Percentiles rank a stretch among this genome's conserved stretches.
phyloP scores from a whole-genome alignment of 2,113 vertebrate species.

The Rhea americana region DNA sequence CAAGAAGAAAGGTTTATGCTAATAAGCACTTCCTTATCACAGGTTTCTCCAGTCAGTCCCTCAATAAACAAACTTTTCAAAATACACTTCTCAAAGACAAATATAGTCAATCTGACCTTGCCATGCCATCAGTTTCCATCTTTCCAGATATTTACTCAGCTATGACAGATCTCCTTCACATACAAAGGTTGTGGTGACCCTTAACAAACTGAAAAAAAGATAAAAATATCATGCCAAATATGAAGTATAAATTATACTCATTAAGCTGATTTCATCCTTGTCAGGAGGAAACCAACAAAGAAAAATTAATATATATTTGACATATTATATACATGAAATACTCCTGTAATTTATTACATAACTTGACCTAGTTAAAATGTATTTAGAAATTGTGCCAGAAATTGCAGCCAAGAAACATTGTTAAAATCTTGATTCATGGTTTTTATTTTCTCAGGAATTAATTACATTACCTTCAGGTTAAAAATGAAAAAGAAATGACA shows the following conservation, averaged over 20 bases:
- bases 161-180: not conserved
- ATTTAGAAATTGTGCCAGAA: not conserved
- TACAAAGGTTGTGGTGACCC: not conserved
- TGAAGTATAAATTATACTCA: not conserved
- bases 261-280: not conserved
- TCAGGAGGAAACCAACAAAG: not conserved
- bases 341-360: not conserved
- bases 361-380: not conserved
- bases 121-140: not conserved
- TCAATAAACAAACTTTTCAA: not conserved
- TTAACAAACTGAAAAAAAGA: not conserved
- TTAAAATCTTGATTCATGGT: not conserved
- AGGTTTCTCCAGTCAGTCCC: not conserved
- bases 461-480: not conserved
- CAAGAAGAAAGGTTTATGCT: not conserved
- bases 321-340: not conserved
- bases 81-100: not conserved
- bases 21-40: not conserved
- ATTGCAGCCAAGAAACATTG: not conserved
- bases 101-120: not conserved
- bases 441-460: not conserved
- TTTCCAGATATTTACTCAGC: not conserved
- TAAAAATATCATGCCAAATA: not conserved
- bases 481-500: not conserved
- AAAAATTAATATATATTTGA: not conserved